Evolutionary conservation across 2,113 vertebrate species (phyloP), one percentile per base, ranked within the genome.

Genomic region (Percopsis transmontana): DNA sequence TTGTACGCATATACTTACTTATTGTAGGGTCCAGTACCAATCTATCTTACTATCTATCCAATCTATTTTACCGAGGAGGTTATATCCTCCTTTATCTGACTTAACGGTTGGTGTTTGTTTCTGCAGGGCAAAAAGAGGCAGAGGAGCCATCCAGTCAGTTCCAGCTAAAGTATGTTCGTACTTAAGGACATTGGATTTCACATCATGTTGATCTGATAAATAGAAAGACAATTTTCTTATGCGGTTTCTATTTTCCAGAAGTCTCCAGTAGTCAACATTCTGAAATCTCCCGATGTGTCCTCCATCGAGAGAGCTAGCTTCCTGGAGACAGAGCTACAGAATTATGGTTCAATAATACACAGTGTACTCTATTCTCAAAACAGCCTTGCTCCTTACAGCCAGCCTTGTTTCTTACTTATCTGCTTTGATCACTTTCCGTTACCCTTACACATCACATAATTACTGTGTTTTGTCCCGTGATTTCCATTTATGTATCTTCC

Each of bases 281-380:
- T 47, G 41, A 83, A 76, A 2, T 69, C 60, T 12, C n/a, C 65
- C 14, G 18, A 70, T 58, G 33, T 79, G 44, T 88, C 86, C 5
- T 0, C 57, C 2, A 70, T 90, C 21, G 79, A 77, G 2, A 68
- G 14, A 33, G 52, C 39, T 0, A 84, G 77, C 51, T 88, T 88
- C 69, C 50, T 87, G 12, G 60, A 82, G 3, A 77, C 71, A 8
- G 77, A 85, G 47, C 74, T 73, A 55, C 1, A 1, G 1, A 40
- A 52, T 14, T 0, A 55, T 42, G 73, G 88, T 86, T 14, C 72
- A 67, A 59, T 3, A 33, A 18, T 8, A 14, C 38, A 33, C 19
- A 13, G 7, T 45, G 44, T 45, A 1, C 16, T n/a, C 2, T n/a
- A 15, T 45, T 45, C 11, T 45, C 16, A 15, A 45, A 12, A 13